These are phyloP conservation scores for Craterocephalus amniculus DNA, from an alignment of 2,797 vertebrate species.

Conservation along the genomic window DNA sequence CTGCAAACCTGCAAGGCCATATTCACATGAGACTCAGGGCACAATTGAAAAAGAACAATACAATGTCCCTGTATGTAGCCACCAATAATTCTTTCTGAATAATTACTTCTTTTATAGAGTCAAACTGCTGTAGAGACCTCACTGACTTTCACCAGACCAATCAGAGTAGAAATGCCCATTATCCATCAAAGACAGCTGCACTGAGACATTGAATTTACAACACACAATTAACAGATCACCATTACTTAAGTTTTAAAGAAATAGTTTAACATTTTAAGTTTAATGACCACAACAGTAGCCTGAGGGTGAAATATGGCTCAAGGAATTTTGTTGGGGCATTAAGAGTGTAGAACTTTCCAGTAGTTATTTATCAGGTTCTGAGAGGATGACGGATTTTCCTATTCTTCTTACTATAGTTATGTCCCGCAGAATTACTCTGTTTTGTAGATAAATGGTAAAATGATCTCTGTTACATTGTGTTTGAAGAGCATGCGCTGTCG, in stretches of 20 bases:
- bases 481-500: too few species aligned
- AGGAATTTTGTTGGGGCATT: neutral
- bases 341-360: too few species aligned
- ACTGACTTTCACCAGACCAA: constrained; percentile 47
- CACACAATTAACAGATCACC: constrained; percentile 67
- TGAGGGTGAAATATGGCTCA: constrained; percentile 7
- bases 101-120: constrained; percentile 79
- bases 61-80: constrained; percentile 48
- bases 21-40: constrained; percentile 53
- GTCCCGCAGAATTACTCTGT: too few species aligned
- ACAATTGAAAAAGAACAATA: constrained; percentile 52
- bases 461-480: too few species aligned
- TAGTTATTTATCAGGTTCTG: too few species aligned
- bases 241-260: constrained; percentile 32
- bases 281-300: constrained; percentile 8
- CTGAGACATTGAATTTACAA: constrained; percentile 59
- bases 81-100: constrained; percentile 64
- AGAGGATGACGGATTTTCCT: too few species aligned
- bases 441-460: too few species aligned
- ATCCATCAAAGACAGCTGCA: constrained; percentile 59
- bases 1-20: constrained; percentile 40
- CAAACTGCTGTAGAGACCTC: constrained; percentile 47
- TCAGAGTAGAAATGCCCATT: constrained; percentile 59
- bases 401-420: too few species aligned
- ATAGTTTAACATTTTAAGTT: constrained; percentile 12